These are phyloP conservation scores for Caerostris darwini DNA, from an alignment of 1,140 invertebrate species.

Conservation along the genomic window DNA sequence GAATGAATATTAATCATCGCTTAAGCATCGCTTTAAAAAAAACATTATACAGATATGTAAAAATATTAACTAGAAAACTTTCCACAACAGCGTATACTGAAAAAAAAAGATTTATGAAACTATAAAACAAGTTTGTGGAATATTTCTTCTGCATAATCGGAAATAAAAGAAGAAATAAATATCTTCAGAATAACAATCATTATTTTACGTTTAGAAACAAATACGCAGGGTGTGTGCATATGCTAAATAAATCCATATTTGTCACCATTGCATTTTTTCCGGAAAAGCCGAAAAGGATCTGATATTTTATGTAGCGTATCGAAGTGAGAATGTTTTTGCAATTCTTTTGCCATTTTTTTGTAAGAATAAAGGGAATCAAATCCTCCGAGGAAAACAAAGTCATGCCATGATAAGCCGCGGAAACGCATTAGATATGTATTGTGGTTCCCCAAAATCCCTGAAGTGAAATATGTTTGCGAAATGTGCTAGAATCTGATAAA, in stretches of 20 bases:
- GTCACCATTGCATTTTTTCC: background rate
- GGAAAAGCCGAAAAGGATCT: background rate
- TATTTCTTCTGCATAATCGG: no score
- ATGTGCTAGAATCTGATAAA: slow-evolving; percentile 22
- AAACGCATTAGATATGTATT: slow-evolving; percentile 31
- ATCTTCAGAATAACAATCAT: no score
- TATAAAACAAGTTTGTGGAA: no score
- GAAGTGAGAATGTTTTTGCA: slow-evolving; percentile 11
- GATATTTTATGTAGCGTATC: slow-evolving; percentile 5
- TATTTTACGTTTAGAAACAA: background rate
- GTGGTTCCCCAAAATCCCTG: slow-evolving; percentile 9
- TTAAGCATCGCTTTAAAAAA: no score
- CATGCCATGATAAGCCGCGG: slow-evolving; percentile 24
- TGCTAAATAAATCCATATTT: background rate
- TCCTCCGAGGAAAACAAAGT: slow-evolving; percentile 7
- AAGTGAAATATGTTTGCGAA: slow-evolving; percentile 26
- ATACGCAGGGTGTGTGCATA: background rate
- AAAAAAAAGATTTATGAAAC: no score
- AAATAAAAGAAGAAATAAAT: no score
- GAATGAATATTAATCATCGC: no score
- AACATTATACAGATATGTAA: no score
- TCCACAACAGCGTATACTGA: no score
- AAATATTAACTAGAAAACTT: no score
- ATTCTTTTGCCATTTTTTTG: background rate
- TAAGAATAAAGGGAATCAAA: slow-evolving; percentile 6